Base-by-base conservation (phyloP, 1,140 invertebrate genomes). In the Holcopasites calliopsidis region DNA sequence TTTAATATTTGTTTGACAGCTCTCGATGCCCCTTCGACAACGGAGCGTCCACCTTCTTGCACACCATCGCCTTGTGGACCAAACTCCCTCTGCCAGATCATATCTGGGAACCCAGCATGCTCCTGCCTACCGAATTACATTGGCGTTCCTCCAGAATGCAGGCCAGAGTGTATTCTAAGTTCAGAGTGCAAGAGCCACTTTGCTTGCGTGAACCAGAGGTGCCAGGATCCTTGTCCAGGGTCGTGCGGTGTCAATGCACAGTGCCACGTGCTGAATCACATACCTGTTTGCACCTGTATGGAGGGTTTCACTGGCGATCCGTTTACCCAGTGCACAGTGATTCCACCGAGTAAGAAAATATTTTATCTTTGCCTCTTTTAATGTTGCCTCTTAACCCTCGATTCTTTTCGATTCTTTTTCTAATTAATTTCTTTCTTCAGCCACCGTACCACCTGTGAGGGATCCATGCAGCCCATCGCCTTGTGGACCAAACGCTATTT, bases 51-150 rank as follows among this genome's bases (percentile, higher is more conserved):
- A 65, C 94, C 94, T 76, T 95, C 95, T 10, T 97, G 96, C 87
- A 93, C 93, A 40, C 95, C 95, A 76, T 95, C 94, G 21, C 96
- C 96, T 1, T 97, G 96, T 85, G 96, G 96, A 26, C 95, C 95
- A 1, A 96, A 97, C 86, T 95, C 96, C 1, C 93, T 95, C 70
- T 97, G 96, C 86, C 94, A 95, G 86, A 92, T 95, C 21, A 92
- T 95, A 54, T 93, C 93, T 52, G 94, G 94, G 57, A 94, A 93
- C 76, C 95, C 95, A 44, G 95, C 95, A 0, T 97, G 96, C 82
- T 96, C 95, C 3, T 97, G 97, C 87, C 89, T 95, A 65, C 93
- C 94, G 3, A 93, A 94, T 83, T 96, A 94, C 79, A 93, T 95
- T 60, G 97, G 96, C 11, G 93, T 94, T 23, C 96, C 96, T 44